Evolutionary conservation across 2,888 invertebrate genomes (phyloP), one percentile per base, ranked within the genome.

Genomic region (Pasiphila rectangulata): DNA sequence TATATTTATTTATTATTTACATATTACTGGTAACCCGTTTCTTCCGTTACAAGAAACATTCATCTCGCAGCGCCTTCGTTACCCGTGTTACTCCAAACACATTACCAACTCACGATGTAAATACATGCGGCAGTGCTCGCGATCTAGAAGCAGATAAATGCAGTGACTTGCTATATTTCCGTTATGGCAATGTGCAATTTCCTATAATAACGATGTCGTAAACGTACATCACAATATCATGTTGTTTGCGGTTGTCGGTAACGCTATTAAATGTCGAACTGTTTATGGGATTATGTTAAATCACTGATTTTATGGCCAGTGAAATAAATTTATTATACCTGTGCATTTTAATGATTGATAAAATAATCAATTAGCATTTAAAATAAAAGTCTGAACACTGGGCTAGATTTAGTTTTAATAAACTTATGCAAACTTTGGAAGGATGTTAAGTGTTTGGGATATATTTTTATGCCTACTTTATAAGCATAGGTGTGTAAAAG

Each of bases 151-250:
- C 39, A 2, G 59, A 58, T 59, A 61, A 47, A 42, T 42, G 46
- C 54, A 46, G 50, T 64, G 60, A 63, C 62, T 51, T 59, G 58
- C 51, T 52, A 44, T 48, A 34, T 49, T 49, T 47, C 42, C 38
- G 41, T 48, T 36, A 20, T 36, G 23, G 46, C 38, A 36, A 44
- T 49, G 42, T 30, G 41, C 40, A 40, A 46, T 54, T 54, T 51
- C 40, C 50, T 41, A 16, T 21, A 38, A 51, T 46, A 30, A 19
- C 21, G 6, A 20, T 34, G 27, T 21, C 13, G 20, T 49, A 44
- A 44, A 49, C 29, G 45, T 30, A 35, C 30, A 39, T 44, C 34
- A 36, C 24, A 32, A 40, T 39, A 29, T 30, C 25, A 41, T 2
- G n/a, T n/a, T n/a, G n/a, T 23, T 27, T 41, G 50, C 27, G 41